phyloP scores from a whole-genome alignment of 64 coral and sea anemone genomes.

The Cladopsammia gracilis region DNA sequence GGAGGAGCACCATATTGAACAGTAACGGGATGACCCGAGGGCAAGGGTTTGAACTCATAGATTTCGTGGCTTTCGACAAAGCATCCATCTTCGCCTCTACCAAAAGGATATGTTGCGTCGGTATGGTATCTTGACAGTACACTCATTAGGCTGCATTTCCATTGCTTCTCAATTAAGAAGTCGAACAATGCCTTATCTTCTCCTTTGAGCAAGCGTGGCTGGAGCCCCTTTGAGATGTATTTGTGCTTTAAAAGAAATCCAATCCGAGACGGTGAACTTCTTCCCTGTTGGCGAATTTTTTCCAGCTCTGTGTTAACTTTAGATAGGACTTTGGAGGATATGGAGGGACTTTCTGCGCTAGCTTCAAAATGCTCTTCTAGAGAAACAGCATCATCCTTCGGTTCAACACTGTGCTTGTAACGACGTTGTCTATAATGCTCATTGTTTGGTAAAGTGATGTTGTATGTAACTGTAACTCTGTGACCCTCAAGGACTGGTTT shows the following conservation, averaged over 20 bases:
- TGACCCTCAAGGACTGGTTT: constrained; percentile 20
- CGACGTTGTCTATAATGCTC: background rate
- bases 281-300: background rate
- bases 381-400: background rate
- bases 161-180: constrained; percentile 9
- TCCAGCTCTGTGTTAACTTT: constrained; percentile 34
- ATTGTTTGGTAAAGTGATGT: background rate
- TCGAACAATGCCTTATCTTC: constrained; percentile 34
- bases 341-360: constrained; percentile 20
- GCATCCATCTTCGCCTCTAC: background rate
- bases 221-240: constrained; percentile 34
- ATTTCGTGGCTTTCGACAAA: constrained; percentile 19
- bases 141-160: constrained; percentile 23
- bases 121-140: constrained; percentile 30
- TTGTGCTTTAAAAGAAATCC: constrained; percentile 56
- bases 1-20: background rate
- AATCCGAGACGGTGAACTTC: background rate
- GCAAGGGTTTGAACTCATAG: background rate
- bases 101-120: background rate
- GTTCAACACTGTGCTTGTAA: background rate
- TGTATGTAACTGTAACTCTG: constrained; percentile 54
- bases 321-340: background rate
- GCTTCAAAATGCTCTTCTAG: constrained; percentile 36
- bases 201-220: constrained; percentile 24
- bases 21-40: no score